Base-by-base conservation (phyloP, 1,140 invertebrate species). In the Globodera rostochiensis region DNA sequence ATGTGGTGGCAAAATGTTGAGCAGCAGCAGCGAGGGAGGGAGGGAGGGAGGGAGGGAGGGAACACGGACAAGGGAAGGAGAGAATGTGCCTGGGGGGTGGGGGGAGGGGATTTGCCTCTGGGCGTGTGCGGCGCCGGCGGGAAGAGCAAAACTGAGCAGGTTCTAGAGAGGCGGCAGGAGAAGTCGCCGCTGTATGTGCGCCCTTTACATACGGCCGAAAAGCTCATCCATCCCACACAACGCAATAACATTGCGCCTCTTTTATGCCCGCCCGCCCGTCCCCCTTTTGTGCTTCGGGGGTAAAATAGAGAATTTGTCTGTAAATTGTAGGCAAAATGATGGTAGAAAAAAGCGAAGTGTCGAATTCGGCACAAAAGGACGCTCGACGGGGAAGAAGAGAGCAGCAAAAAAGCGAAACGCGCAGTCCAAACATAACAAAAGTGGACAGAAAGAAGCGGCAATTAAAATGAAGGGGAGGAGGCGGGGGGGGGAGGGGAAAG, bases 281-380 rank as follows among this genome's bases (percentile, higher is more conserved):
- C 6, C 1, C 57, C 57, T 60, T 60, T 60, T 60, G 57, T 60
- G 57, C 57, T 15, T 60, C 57, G 57, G 19, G 57, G 57, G 57
- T 6, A 60, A 60, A 50, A 50, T 8, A 11, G 50, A 60, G 15
- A 60, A 60, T 15, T 5, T 19, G 15, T 11, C 15, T 60, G 57
- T 60, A 60, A 60, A 60, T 36, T 60, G 57, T 60, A 60, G 57
- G 57, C 11, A 60, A 60, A 19, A 60, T 60, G 57, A 60, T 60
- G 57, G 13, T 13, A 13, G 13, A 15, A 60, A 19, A 19, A 60
- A 15, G 57, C 19, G 57, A 60, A 60, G 57, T 60, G 57, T 60
- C 57, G 57, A 60, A 60, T 60, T 60, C 50, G 57, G 57, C 57
- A 60, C 57, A 60, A 60, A 60, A 60, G 57, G 57, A 60, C 57